Evolutionary conservation across 2,113 vertebrate species (phyloP).

Genomic region (Corythornis vintsioides): DNA sequence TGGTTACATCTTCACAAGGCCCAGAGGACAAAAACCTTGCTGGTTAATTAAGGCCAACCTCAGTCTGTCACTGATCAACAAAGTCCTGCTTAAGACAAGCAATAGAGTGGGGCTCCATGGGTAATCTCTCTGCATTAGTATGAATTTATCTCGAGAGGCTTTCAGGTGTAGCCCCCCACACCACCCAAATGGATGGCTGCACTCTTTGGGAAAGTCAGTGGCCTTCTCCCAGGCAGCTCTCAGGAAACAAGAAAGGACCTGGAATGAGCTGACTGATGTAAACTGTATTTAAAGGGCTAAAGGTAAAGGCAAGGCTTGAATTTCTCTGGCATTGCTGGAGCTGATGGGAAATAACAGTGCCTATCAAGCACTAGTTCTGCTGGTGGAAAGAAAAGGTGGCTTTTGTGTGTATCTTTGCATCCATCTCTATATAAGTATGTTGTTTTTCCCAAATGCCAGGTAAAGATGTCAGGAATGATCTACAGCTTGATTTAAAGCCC

Average conservation of each 20-base stretch:
- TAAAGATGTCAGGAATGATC: not conserved
- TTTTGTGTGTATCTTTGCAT: not conserved
- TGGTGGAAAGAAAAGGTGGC: not conserved
- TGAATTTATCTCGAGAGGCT: conserved; percentile 76
- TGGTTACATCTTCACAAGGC: conserved; percentile 30
- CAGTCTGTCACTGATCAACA: conserved; percentile 12
- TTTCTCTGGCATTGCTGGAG: not conserved
- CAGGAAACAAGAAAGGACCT: conserved; percentile 71
- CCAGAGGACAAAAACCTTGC: conserved; percentile 8
- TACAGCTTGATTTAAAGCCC: not conserved
- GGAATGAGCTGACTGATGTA: conserved; percentile 78
- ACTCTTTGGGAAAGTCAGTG: conserved; percentile 72
- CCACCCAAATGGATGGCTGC: conserved; percentile 74
- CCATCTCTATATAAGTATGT: conserved; percentile 9
- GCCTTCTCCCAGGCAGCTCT: conserved; percentile 79
- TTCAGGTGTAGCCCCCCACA: conserved; percentile 61
- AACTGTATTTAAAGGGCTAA: conserved; percentile 72
- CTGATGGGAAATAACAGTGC: conserved; percentile 51
- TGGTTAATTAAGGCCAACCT: conserved; percentile 59
- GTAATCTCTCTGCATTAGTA: conserved; percentile 63
- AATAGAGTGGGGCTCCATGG: conserved; percentile 15
- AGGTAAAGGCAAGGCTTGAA: not conserved
- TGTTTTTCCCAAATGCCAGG: not conserved
- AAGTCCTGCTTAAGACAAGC: conserved; percentile 41
- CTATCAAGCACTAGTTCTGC: conserved; percentile 25